These are phyloP conservation scores for Enoplosus armatus DNA, from an alignment of 2,797 vertebrate species.

Conservation along the genomic window DNA sequence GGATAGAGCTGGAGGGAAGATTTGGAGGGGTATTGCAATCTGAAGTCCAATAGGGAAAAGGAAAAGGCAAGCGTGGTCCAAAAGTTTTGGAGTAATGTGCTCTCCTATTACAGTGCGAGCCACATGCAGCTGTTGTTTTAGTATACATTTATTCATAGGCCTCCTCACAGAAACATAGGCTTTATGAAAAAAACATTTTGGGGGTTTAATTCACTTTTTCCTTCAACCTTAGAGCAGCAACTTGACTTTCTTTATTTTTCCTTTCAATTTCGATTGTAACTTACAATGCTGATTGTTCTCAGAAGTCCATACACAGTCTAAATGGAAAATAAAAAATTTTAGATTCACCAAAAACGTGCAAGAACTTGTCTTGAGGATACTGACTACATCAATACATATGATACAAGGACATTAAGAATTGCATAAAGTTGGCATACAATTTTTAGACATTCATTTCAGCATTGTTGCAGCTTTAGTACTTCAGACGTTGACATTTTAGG, in stretches of 20 bases:
- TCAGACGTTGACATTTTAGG: conserved; percentile 2
- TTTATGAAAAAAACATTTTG: conserved; percentile 58
- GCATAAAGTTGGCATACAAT: background rate
- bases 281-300: background rate
- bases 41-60: conserved; percentile 23
- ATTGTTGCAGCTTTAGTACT: background rate
- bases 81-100: conserved; percentile 49
- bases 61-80: conserved; percentile 3
- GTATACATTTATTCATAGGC: conserved; percentile 77
- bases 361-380: background rate
- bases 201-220: conserved; percentile 47
- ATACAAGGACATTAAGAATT: background rate
- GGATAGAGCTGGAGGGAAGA: conserved; percentile 37
- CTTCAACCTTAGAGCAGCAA: background rate
- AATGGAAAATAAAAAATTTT: background rate
- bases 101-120: conserved; percentile 49
- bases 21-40: conserved; percentile 23
- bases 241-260: conserved; percentile 34
- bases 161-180: conserved; percentile 55
- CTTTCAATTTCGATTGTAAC: conserved; percentile 2
- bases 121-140: conserved; percentile 64
- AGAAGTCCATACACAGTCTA: background rate
- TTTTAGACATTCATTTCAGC: background rate
- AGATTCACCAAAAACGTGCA: background rate
- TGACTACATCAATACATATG: background rate